These are phyloP conservation scores for Monodelphis domestica DNA, from an alignment of 2,797 vertebrate genomes.

Conservation along the genomic window DNA sequence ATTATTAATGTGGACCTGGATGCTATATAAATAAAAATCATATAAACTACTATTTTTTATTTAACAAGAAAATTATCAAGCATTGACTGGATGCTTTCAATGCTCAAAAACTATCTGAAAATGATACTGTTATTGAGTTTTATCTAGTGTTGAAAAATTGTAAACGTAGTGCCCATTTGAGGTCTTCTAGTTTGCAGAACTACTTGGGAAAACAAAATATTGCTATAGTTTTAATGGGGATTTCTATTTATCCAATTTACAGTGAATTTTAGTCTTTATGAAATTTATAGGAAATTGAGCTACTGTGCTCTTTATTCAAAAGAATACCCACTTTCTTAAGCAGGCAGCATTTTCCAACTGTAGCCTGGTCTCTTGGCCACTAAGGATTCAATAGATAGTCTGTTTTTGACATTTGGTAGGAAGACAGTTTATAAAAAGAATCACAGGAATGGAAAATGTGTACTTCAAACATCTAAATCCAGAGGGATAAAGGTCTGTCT, in stretches of 20 bases:
- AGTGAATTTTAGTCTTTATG: background rate
- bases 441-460: background rate
- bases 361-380: slow-evolving; percentile 58
- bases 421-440: slow-evolving; percentile 56
- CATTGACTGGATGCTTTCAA: slow-evolving; percentile 42
- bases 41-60: slow-evolving; percentile 30
- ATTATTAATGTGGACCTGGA: slow-evolving; percentile 3
- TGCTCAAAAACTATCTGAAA: background rate
- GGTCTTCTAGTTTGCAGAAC: background rate
- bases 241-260: background rate
- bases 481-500: background rate
- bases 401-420: slow-evolving; percentile 59
- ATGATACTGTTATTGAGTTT: background rate
- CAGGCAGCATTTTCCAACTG: slow-evolving; percentile 63
- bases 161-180: background rate
- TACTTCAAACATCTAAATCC: background rate
- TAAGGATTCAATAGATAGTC: slow-evolving; percentile 55
- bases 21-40: background rate
- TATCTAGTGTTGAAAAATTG: background rate
- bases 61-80: slow-evolving; percentile 55
- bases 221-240: background rate
- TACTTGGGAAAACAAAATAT: background rate
- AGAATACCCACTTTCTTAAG: slow-evolving; percentile 62
- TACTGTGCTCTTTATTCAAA: slow-evolving; percentile 52
- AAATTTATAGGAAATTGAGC: slow-evolving; percentile 17